phyloP scores from a whole-genome alignment of 2,113 vertebrate species.

The Microtus pennsylvanicus region DNA sequence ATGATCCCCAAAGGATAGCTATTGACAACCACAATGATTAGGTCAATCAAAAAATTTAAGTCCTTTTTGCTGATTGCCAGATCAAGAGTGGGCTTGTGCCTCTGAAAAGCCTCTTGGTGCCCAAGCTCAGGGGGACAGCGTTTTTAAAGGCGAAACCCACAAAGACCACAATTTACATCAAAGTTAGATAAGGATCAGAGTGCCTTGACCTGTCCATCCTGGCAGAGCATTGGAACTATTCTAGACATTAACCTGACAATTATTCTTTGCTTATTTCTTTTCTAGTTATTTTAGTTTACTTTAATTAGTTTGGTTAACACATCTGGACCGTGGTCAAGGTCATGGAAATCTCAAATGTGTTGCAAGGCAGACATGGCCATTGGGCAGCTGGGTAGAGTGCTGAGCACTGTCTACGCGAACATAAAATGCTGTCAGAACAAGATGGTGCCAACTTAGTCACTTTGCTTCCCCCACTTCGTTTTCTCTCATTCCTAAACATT shows the following conservation, averaged over 20 bases:
- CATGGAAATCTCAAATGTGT: neutral
- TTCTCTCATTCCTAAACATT: constrained; percentile 39
- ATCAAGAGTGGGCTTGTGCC: neutral
- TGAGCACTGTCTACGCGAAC: neutral
- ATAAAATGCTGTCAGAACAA: neutral
- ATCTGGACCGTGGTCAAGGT: neutral
- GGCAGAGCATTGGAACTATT: neutral
- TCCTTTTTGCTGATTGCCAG: neutral
- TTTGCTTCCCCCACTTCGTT: neutral
- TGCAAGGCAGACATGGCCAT: neutral
- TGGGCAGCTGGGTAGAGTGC: neutral
- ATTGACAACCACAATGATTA: neutral
- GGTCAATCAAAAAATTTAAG: neutral
- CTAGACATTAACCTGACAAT: neutral
- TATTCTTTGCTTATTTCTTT: neutral
- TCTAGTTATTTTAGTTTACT: neutral
- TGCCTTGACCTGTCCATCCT: neutral
- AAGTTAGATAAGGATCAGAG: neutral
- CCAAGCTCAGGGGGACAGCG: neutral
- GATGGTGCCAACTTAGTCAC: neutral
- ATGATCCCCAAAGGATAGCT: neutral
- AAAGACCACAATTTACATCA: neutral
- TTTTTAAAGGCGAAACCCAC: neutral
- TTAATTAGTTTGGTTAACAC: neutral
- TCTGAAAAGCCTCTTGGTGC: neutral